Base-by-base conservation (phyloP, 2,888 invertebrate species). In the Spodoptera picta region DNA sequence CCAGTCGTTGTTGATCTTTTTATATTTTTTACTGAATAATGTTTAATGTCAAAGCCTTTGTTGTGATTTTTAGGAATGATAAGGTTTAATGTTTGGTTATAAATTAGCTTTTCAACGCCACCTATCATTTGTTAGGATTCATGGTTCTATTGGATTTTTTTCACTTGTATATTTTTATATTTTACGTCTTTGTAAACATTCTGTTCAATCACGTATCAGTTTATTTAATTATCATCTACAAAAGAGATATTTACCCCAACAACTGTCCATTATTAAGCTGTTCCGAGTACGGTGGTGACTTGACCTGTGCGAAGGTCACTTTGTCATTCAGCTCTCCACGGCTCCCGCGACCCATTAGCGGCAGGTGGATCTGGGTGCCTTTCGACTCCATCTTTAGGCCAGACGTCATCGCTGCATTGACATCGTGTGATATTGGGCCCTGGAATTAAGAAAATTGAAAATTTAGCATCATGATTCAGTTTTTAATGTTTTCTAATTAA, bases 191-290 rank as follows among this genome's bases (percentile, higher is more conserved):
- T 36, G 7, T 36, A 36, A 36, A 9, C 36, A 7, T 5, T 36
- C 7, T 36, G 36, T 36, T 9, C 9, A 36, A 6, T 2, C 36
- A 36, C 9, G 7, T 36, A 36, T 36, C 36, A 12, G 27, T 50
- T 43, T 12, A 4, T 10, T 19, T 3, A 10, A 4, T 11, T 27
- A 0, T 3, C 9, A 0, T n/a, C 9, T 1, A 23, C 12, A 36
- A 14, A 45, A 42, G 55, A 19, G 3, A 59, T 50, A 84, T 91
- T 93, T 86, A 96, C 96, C 96, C 95, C 78, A 95, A 85, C 58
- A 96, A 86, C 73, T 95, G 93, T 79, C 95, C 96, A 90, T 96
- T 96, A 83, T 96, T 96, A 82, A 96, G 95, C 87, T 96, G 96
- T 77, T 96, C 96, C 49, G 94, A 75, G 53, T 82, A 82, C 0